Conservation (phyloP, 2,797 vertebrate genomes). For the Gephyroberyx darwinii region DNA sequence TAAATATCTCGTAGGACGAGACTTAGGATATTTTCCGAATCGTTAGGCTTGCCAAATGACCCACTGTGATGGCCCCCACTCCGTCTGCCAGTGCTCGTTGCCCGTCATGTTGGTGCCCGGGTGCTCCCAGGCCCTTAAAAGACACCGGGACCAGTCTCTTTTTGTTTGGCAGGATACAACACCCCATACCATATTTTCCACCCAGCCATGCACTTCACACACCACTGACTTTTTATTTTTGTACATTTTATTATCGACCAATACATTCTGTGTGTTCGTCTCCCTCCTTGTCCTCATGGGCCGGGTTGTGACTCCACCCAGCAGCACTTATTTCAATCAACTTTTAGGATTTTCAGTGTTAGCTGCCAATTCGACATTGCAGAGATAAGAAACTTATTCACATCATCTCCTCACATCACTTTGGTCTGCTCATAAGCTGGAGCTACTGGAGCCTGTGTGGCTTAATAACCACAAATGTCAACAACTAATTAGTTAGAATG, state of each 20-base stretch:
- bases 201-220: no score
- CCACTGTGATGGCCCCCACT: background rate
- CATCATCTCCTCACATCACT: slow-evolving; percentile 53
- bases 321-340: slow-evolving; percentile 24
- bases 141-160: no score
- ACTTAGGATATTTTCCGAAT: slow-evolving; percentile 16
- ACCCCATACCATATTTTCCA: no score
- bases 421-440: slow-evolving; percentile 30
- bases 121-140: no score
- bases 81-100: no score
- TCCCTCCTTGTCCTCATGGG: no score
- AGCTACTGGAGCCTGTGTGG: slow-evolving; percentile 44
- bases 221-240: no score
- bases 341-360: slow-evolving; percentile 31
- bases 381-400: slow-evolving; percentile 40
- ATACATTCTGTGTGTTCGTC: no score
- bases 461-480: slow-evolving; percentile 71
- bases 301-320: background rate
- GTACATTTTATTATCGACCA: no score
- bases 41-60: slow-evolving; percentile 25
- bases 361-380: slow-evolving; percentile 22
- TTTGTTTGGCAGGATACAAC: no score
- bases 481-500: slow-evolving; percentile 70
- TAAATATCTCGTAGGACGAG: slow-evolving; percentile 8
- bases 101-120: no score